A percentile compares a stretch with the other conserved stretches of the same genome.
phyloP scores from a whole-genome alignment of 2,797 vertebrate species.

The Rhabdomys pumilio region DNA sequence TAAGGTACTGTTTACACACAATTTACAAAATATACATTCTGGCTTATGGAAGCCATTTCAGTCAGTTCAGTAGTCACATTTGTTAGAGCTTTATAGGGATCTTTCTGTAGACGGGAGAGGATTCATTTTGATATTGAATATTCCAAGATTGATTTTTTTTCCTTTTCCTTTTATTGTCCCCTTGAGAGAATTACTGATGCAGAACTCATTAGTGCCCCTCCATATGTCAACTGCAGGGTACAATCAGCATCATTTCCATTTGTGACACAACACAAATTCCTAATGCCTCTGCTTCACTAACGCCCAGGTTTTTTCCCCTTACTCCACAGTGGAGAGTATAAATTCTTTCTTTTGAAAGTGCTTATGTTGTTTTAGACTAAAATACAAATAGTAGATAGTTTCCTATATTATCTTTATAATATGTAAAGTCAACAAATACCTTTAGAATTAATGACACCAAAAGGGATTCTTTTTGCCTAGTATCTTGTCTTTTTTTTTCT shows the following conservation, averaged over 20 bases:
- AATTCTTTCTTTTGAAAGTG: background rate
- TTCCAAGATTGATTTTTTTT: conserved; percentile 62
- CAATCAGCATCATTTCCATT: conserved; percentile 4
- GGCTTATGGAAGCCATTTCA: conserved; percentile 55
- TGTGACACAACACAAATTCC: conserved; percentile 16
- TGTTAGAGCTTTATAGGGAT: conserved; percentile 63
- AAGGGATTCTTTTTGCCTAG: background rate
- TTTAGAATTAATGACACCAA: background rate
- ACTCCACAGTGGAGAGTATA: background rate
- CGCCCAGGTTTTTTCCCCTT: background rate
- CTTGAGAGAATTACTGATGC: conserved; percentile 58
- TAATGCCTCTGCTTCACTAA: background rate
- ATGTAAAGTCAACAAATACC: conserved; percentile 22
- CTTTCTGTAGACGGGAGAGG: background rate
- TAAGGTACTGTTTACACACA: conserved; percentile 60
- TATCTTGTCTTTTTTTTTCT: conserved; percentile 7
- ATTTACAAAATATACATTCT: conserved; percentile 33
- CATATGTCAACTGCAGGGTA: conserved; percentile 36
- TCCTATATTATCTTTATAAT: conserved; percentile 48
- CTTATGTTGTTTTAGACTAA: background rate
- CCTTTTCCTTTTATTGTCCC: background rate
- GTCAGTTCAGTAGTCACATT: conserved; percentile 35
- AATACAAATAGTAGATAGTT: background rate
- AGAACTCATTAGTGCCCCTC: conserved; percentile 55
- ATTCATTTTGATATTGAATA: conserved; percentile 61